Evolutionary conservation across 1,140 invertebrate species (phyloP), one percentile per base, ranked within the genome.

Genomic region (Pachypeltis micranthus): DNA sequence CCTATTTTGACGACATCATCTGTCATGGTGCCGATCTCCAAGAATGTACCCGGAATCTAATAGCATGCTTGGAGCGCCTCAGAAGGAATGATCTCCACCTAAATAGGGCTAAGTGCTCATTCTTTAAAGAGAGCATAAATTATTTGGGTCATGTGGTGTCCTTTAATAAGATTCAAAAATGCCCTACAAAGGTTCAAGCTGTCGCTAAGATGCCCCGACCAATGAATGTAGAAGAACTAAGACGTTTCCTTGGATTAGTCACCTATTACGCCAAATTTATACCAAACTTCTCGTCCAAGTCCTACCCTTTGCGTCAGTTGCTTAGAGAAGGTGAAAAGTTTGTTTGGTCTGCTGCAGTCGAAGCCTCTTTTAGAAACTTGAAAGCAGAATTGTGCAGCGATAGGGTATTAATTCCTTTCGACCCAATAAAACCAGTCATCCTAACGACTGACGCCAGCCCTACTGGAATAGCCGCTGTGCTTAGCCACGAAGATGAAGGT

Each of bases 381-480:
- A 74, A 69, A 67, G 69, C 69, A 61, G 58, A 67, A 66, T 54
- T 69, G 39, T 54, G 64, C 44, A 68, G 55, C 28, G 62, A 65
- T 29, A 61, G 47, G 26, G 65, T 68, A 31, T 66, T 69, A 24
- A 64, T 34, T 63, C 69, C 72, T 54, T 80, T 72, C 66, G 72
- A 80, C 47, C 69, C 72, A 24, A 62, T 68, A 7, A 65, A 69
- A 55, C 64, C 69, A 25, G 59, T 80, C 3, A 66, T 74, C 14
- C 44, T 81, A 26, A 70, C 76, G 16, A 74, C 74, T 23, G 80
- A 83, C 71, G 77, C 78, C n/a, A 76, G 72, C 39, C 63, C 70
- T 0, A 74, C 73, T 67, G 78, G 76, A 16, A 67, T 81, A 2
- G 77, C 77, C 0, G 73, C 73, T 1, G 72, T 79, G 4, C 64